Base-by-base conservation (phyloP, 1,140 invertebrate genomes). In the Antheraea pernyi region DNA sequence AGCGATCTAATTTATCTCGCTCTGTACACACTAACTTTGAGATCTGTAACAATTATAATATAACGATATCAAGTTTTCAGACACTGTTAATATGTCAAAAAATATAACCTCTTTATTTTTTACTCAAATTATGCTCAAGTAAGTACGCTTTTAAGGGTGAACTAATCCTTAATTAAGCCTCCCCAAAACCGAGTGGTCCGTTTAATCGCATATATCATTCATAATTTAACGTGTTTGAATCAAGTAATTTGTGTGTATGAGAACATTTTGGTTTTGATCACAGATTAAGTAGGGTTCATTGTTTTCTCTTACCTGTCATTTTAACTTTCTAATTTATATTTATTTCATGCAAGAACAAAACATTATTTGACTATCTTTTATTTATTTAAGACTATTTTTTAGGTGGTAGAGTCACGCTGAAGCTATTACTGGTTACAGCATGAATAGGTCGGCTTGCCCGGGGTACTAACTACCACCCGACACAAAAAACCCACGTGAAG, bases 101-200 rank as follows among this genome's bases (percentile, higher is more conserved):
- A 16, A 53, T 53, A 1, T 10, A 53, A 53, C 16, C 7, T 53
- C 46, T 53, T 53, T 53, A 53, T 11, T 53, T 53, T 13, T 53
- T 6, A 16, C 16, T 53, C 22, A 30, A 30, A 30, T 30, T 30
- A 30, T 30, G 4, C 22, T 30, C 22, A 30, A 30, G 11, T 6
- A 53, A 53, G 68, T 65, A 19, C 13, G 61, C 69, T 74, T 70
- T 70, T 68, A 53, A 22, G 69, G 48, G 72, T 68, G 65, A 70
- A 68, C n/a, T 74, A 68, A 74, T 74, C 68, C 72, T 65, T 70
- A 71, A 74, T 74, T 74, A 74, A 74, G 68, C 69, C 69, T 68
- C 68, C 64, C 66, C 69, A 19, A 30, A 70, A 65, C 62, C 65
- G 65, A 66, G 60, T 67, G 69, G 69, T 68, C 59, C 72, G 37